Percentiles rank a stretch among this genome's conserved stretches.
These are phyloP conservation scores for Drosophila ironensis DNA, from an alignment of 1,140 invertebrate genomes.

Conservation along the genomic window DNA sequence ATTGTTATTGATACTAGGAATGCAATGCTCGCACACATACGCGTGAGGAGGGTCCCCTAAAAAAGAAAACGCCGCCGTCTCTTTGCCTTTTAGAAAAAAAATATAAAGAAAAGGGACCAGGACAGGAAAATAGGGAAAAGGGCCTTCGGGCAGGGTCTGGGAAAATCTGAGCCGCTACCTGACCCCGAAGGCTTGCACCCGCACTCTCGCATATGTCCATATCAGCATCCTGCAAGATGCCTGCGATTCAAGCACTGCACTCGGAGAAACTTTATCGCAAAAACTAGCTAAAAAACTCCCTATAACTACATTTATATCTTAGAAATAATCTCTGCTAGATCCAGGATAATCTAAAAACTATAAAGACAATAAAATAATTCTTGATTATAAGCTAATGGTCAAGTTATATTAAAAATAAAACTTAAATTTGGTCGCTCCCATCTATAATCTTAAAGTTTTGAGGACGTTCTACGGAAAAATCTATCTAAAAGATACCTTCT, in stretches of 20 bases:
- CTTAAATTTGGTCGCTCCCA: background rate
- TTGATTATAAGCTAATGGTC: too few relatives aligned
- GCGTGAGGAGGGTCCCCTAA: slow-evolving; percentile 37
- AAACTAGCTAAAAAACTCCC: too few relatives aligned
- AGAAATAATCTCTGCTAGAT: too few relatives aligned
- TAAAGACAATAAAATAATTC: too few relatives aligned
- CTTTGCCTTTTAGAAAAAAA: slow-evolving; percentile 46
- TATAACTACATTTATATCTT: too few relatives aligned
- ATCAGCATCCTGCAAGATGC: slow-evolving; percentile 5
- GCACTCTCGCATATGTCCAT: slow-evolving; percentile 25
- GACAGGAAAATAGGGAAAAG: slow-evolving; percentile 9
- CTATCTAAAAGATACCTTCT: too few relatives aligned
- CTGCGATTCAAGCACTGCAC: background rate
- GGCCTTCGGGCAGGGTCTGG: slow-evolving; percentile 11
- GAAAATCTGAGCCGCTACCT: slow-evolving; percentile 55
- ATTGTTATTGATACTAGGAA: slow-evolving; percentile 79
- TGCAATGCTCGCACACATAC: slow-evolving; percentile 35
- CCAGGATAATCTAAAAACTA: too few relatives aligned
- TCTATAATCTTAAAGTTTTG: too few relatives aligned
- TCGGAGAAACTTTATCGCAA: too few relatives aligned
- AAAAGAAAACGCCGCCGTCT: slow-evolving; percentile 49
- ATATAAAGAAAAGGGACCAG: slow-evolving; percentile 27
- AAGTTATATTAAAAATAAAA: background rate
- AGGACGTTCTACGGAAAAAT: too few relatives aligned
- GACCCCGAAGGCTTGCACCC: slow-evolving; percentile 25